A percentile compares a stretch with the other conserved stretches of the same genome.
phyloP scores from a whole-genome alignment of 2,888 invertebrate species.

The Magallana nippona region DNA sequence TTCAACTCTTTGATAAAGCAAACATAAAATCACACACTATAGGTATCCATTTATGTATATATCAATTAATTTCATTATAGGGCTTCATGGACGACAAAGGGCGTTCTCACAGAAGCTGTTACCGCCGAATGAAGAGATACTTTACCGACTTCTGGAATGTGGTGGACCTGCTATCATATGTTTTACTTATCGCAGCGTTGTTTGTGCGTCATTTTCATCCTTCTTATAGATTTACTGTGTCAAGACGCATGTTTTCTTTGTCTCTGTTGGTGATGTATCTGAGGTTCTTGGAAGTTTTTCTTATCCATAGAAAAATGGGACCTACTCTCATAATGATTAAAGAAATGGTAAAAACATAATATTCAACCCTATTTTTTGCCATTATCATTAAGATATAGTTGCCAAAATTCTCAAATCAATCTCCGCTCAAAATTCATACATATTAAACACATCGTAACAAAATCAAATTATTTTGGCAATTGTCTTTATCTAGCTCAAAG shows the following conservation, averaged over 20 bases:
- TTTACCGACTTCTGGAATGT: constrained; percentile 42
- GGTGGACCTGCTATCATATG: constrained; percentile 37
- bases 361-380: too few species aligned
- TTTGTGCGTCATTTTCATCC: background rate
- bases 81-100: background rate
- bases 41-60: too few species aligned
- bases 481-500: constrained; percentile 40
- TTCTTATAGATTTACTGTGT: background rate
- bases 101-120: constrained; percentile 8
- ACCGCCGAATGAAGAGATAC: constrained; percentile 19
- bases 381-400: too few species aligned
- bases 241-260: constrained; percentile 35
- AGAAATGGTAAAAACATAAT: constrained; percentile 35
- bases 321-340: constrained; percentile 41
- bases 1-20: too few species aligned
- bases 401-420: too few species aligned
- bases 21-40: too few species aligned
- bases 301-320: constrained; percentile 39
- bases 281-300: constrained; percentile 37
- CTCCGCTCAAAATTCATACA: too few species aligned
- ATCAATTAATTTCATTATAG: background rate
- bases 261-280: constrained; percentile 38
- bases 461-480: background rate
- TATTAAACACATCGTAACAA: too few species aligned
- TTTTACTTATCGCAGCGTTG: background rate